Base-by-base conservation (phyloP, 2,888 invertebrate species). In the Calliphora vomitoria region DNA sequence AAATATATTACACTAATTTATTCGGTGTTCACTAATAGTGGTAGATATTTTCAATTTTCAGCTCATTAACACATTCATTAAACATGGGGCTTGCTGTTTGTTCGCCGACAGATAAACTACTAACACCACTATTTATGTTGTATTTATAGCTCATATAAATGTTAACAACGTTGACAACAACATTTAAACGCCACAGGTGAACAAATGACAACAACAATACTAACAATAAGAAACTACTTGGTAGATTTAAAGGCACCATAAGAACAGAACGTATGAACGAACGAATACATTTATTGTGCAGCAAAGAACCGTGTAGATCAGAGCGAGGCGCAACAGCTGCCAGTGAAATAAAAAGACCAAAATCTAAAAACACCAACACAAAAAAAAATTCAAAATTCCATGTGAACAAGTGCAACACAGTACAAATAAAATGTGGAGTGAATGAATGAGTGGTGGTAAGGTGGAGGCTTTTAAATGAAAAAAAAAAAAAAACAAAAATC, bases 161-260 rank as follows among this genome's bases (percentile, higher is more conserved):
- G 87, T 87, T 87, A 87, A 87, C 87, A 87, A 79, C 74, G 85
- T 87, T 87, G 85, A 85, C 87, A 87, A 87, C 87, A 87, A 85
- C 85, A 85, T 87, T 82, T 87, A 87, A 87, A 87, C 87, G 87
- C 87, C 87, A 87, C 87, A 87, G 87, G 87, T 87, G 87, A 87
- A 87, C 87, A 85, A 87, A 87, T 82, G 85, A 79, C 76, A 75
- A 83, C 83, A 83, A 81, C 79, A 80, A n/a, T 66, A 38, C 62
- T 50, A 68, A 68, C 55, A 68, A 18, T 72, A 71, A 69, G 60
- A 82, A 72, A 41, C 25, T 44, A 66, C 71, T 79, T 84, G 58
- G 58, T 44, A 41, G 18, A 80, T 66, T 86, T 66, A 79, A 82
- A 81, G 69, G 44, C 66, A 72, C 76, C 85, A 80, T 41, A 82